Evolutionary conservation across 2,113 vertebrate genomes (phyloP).

Genomic region (Ancistrus triradiatus): DNA sequence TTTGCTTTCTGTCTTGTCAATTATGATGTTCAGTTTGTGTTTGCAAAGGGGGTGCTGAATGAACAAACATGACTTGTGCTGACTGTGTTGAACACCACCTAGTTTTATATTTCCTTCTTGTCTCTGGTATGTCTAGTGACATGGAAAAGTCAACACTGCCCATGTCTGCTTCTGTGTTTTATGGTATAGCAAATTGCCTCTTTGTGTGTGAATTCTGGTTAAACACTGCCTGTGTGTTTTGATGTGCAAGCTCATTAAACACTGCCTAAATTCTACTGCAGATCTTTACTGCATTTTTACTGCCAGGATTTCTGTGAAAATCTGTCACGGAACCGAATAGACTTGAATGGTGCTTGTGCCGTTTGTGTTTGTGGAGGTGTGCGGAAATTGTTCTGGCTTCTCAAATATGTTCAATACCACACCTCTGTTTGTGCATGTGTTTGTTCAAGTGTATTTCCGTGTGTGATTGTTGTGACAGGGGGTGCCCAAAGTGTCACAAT

Average conservation of each 20-base stretch:
- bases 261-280: slow-evolving; percentile 4
- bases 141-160: too few relatives aligned
- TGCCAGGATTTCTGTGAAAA: not conserved
- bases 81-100: too few relatives aligned
- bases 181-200: too few relatives aligned
- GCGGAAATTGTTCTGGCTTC: not conserved
- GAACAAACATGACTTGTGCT: too few relatives aligned
- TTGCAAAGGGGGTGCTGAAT: too few relatives aligned
- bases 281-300: not conserved
- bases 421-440: not conserved
- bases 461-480: slow-evolving; percentile 57
- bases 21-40: not conserved
- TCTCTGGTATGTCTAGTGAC: too few relatives aligned
- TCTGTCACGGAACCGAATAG: too few relatives aligned
- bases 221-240: not conserved
- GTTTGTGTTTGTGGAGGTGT: not conserved
- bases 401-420: too few relatives aligned
- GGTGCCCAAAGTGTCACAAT: slow-evolving; percentile 58
- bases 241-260: not conserved
- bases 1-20: not conserved
- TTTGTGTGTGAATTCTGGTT: too few relatives aligned
- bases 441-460: not conserved
- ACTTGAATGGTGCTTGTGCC: too few relatives aligned
- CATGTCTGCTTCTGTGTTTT: too few relatives aligned
- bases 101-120: too few relatives aligned